phyloP scores from a whole-genome alignment of 2,888 invertebrate species.

The Euzophera pinguis region DNA sequence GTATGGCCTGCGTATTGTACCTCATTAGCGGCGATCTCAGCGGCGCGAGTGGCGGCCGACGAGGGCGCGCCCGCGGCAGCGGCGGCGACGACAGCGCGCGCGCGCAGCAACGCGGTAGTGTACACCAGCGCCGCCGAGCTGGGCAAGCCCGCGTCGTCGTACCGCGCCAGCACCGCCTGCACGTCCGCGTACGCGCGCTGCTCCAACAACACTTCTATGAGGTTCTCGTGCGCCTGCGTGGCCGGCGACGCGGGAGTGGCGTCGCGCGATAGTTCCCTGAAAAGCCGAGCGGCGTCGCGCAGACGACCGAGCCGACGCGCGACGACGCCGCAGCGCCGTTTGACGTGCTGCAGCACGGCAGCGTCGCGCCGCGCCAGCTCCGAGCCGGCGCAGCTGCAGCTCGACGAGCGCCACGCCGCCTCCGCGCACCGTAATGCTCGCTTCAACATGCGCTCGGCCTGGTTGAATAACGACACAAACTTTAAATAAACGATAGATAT shows the following conservation, averaged over 20 bases:
- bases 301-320: constrained; percentile 95
- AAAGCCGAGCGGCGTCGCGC: constrained; percentile 97
- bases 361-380: constrained; percentile 95
- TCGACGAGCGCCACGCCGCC: constrained; percentile 90
- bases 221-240: constrained; percentile 93
- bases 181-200: constrained; percentile 97
- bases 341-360: constrained; percentile 96
- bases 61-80: constrained; percentile 70
- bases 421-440: constrained; percentile 98
- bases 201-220: constrained; percentile 96
- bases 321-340: constrained; percentile 97
- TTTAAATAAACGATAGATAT: too few relatives aligned
- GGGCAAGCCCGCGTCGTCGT: constrained; percentile 95
- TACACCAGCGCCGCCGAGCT: constrained; percentile 97
- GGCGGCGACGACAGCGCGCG: constrained; percentile 90
- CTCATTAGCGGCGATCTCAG: constrained; percentile 86
- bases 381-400: constrained; percentile 85
- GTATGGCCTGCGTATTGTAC: too few relatives aligned
- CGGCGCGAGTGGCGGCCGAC: constrained; percentile 90
- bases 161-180: constrained; percentile 14
- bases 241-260: constrained; percentile 96
- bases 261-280: constrained; percentile 97
- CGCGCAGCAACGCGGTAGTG: constrained; percentile 95
- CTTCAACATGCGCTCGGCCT: constrained; percentile 52
- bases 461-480: constrained; percentile 4